Evolutionary conservation across 2,797 vertebrate species (phyloP), one percentile per base, ranked within the genome.

Genomic region (Phataginus tricuspis): DNA sequence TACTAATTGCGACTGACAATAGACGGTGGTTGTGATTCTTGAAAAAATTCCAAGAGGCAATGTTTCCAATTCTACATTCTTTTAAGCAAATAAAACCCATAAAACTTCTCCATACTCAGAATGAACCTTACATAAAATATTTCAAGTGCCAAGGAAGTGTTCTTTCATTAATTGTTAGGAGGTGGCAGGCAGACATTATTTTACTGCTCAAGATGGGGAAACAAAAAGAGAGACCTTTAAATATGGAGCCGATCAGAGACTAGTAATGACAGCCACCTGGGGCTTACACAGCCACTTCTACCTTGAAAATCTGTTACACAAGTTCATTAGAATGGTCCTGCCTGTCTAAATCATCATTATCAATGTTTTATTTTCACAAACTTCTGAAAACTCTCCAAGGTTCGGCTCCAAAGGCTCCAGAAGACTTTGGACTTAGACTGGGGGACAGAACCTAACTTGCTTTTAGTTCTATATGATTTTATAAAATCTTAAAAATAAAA

Each of bases 1-100:
- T 29, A 90, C 92, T 96, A 97, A 95, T 92, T 95, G 55, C 96
- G 77, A 97, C 57, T 64, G 91, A 96, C 72, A 91, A 37, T 18
- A 69, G 11, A 19, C 5, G 18, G 29, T 59, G 68, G 63, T 64
- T 55, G 63, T 61, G 34, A 55, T 19, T 86, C 31, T 87, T 95
- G 31, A 86, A 53, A 94, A 96, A 64, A 53, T 86, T 96, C 19
- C 8, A 79, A 37, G 16, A 25, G 66, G 21, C 4, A 19, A 39
- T 34, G 53, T 77, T 78, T 90, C 75, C 53, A 57, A 63, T 49
- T 92, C 77, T 61, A n/a, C 4, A 39, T 49, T n/a, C 37, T 80
- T 78, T 74, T 25, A 74, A 86, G 59, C 27, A 85, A 77, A 45
- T 51, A 74, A 94, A 94, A 86, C 68, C 29, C 2, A 53, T 37